Conservation (phyloP, 1,140 invertebrate species). For the Drosophila quadrilineata region DNA sequence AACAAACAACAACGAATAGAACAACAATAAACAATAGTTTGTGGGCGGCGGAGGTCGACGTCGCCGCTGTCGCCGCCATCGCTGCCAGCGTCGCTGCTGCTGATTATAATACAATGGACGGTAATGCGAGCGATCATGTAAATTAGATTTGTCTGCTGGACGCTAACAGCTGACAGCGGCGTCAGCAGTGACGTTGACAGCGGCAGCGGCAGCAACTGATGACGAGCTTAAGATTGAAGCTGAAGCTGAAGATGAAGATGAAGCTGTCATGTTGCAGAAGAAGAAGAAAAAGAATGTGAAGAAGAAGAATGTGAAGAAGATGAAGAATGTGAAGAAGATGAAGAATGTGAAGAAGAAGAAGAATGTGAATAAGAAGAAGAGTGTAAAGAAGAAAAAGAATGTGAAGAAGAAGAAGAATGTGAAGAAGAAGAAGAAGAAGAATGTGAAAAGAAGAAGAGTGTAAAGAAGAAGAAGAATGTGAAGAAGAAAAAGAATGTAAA, state of each 20-base stretch:
- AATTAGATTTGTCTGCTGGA: conserved; percentile 71
- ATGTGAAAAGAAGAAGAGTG: too few species aligned
- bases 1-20: conserved; percentile 31
- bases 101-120: conserved; percentile 80
- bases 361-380: too few species aligned
- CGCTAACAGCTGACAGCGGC: conserved; percentile 5
- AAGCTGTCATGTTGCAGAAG: background rate
- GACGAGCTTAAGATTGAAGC: conserved; percentile 1
- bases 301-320: conserved; percentile 16
- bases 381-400: too few species aligned
- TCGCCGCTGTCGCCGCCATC: conserved; percentile 30
- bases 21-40: conserved; percentile 38
- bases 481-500: too few species aligned
- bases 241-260: background rate
- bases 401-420: too few species aligned
- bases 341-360: too few species aligned
- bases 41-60: conserved; percentile 51
- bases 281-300: conserved; percentile 14
- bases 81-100: conserved; percentile 10
- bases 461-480: too few species aligned
- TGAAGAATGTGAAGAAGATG: too few species aligned
- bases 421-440: too few species aligned
- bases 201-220: conserved; percentile 7
- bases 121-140: conserved; percentile 79
- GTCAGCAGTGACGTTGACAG: conserved; percentile 8